Percentiles rank a stretch among this genome's conserved stretches.
phyloP scores from a whole-genome alignment of 2,888 invertebrate genomes.

The Tiliacea aurago region DNA sequence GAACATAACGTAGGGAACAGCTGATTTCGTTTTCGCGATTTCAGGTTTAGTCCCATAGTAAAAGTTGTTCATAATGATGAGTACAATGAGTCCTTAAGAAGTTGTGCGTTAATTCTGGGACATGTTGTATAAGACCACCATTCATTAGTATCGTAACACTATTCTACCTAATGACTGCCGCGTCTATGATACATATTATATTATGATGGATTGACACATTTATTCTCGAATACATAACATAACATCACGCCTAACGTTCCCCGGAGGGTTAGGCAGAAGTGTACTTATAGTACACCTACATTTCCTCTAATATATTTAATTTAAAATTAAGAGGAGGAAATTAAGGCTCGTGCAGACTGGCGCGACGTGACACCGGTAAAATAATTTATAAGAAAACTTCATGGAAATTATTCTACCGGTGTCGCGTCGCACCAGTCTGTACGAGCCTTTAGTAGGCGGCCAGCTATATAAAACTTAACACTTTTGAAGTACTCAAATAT shows the following conservation, averaged over 20 bases:
- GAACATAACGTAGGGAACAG: too few species aligned
- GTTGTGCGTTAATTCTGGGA: too few species aligned
- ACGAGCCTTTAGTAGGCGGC: not conserved
- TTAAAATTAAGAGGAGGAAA: not conserved
- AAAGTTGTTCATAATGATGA: too few species aligned
- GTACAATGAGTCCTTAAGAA: too few species aligned
- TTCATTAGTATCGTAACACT: conserved; percentile 32
- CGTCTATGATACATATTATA: conserved; percentile 17
- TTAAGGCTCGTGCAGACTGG: too few species aligned
- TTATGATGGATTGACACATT: conserved; percentile 24
- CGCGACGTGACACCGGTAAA: too few species aligned
- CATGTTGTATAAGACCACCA: not conserved
- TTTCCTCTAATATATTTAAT: conserved; percentile 7
- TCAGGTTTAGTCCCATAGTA: too few species aligned
- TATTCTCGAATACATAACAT: conserved; percentile 18
- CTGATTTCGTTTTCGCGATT: too few species aligned
- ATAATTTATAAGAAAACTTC: too few species aligned
- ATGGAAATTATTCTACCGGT: too few species aligned
- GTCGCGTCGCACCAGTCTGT: too few species aligned
- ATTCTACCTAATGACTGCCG: conserved; percentile 26
- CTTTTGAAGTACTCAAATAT: not conserved
- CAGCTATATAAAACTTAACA: not conserved
- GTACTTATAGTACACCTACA: not conserved
- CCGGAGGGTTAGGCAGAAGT: not conserved
- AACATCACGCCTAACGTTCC: not conserved